Evolutionary conservation across 2,797 vertebrate genomes (phyloP), one percentile per base, ranked within the genome.

Genomic region (Clangula hyemalis): DNA sequence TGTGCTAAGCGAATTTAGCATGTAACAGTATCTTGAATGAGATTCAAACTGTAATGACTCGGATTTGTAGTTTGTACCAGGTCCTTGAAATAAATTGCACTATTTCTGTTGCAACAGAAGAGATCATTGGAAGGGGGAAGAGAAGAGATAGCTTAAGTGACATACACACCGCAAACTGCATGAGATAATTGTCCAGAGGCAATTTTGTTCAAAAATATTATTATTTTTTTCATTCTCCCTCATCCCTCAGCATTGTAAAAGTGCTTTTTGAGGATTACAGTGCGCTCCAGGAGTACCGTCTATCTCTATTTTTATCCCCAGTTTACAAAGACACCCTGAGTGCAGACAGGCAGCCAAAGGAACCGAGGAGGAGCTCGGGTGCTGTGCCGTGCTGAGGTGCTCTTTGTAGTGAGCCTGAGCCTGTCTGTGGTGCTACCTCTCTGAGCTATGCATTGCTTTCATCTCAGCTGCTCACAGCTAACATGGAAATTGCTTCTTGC

Each of bases 371-470:
- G 75, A 78, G 49, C 6, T 2, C n/a, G 58, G 85, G 51, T 51
- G 49, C 24, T 16, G 51, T 94, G 39, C 90, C 28, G 32, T 11
- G 30, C 65, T 2, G 7, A 89, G 78, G 51, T 94, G 91, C 74
- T 71, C 93, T 95, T 94, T 88, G 82, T 78, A 93, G 84, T 93
- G 95, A 92, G 74, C 88, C 57, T 82, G 85, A 51, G 76, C 36
- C 87, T 75, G 69, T 94, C 86, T 92, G 82, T 8, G 1, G 85
- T 34, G 16, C 85, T 56, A 82, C 65, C 60, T 84, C 53, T 47
- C 88, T 62, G 53, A 94, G 41, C 87, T 87, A 74, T 3, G 14
- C 0, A 2, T 54, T 93, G 36, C 92, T 94, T 95, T 95, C 89
- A 94, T 90, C 89, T 93, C 20, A 66, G 53, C 76, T 89, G 73